Percentiles rank a stretch among this genome's conserved stretches.
Evolutionary conservation across 2,113 vertebrate genomes (phyloP).

Genomic region (Piprites chloris): DNA sequence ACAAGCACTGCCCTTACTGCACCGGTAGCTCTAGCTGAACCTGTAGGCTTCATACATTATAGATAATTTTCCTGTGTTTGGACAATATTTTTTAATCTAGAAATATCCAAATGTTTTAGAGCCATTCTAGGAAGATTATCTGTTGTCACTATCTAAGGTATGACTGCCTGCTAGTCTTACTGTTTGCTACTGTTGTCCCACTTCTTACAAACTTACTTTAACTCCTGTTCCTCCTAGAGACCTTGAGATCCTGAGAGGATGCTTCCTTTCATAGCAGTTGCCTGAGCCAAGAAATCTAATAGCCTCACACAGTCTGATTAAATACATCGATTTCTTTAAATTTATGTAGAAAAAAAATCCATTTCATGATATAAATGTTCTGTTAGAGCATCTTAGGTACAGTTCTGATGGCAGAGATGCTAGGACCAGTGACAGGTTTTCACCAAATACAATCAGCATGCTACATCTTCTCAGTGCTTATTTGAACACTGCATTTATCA

Average conservation of each 20-base stretch:
- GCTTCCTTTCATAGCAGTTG: background rate
- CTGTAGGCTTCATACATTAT: background rate
- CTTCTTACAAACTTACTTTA: background rate
- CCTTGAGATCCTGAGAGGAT: background rate
- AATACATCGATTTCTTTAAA: background rate
- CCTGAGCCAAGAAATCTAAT: background rate
- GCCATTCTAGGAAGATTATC: background rate
- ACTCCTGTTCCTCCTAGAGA: background rate
- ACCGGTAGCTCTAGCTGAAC: background rate
- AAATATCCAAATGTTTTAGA: background rate
- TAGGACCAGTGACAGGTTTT: background rate
- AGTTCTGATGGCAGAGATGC: background rate
- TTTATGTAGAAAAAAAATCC: background rate
- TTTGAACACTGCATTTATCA: background rate
- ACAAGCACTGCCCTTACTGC: background rate
- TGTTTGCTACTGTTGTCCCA: background rate
- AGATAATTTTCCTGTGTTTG: background rate
- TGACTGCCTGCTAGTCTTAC: background rate
- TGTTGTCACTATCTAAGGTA: background rate
- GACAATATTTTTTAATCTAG: background rate
- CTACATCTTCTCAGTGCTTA: background rate
- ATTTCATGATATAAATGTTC: background rate
- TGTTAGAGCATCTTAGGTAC: background rate
- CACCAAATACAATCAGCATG: background rate
- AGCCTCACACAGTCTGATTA: background rate